These are phyloP conservation scores for Drosophila littoralis DNA, from an alignment of 1,140 invertebrate species.

Conservation along the genomic window DNA sequence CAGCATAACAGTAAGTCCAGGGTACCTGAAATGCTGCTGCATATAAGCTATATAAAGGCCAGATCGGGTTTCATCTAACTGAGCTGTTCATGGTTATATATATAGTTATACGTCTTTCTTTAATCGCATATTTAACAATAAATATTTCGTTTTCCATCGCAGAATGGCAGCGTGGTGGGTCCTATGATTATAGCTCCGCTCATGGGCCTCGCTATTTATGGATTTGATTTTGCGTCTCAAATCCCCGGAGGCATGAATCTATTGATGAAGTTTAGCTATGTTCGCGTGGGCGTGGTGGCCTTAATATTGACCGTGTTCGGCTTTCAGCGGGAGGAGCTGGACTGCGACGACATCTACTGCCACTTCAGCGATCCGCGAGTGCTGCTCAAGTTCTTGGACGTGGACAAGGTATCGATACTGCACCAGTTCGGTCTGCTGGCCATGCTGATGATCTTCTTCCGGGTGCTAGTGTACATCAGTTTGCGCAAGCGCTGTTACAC, in stretches of 20 bases:
- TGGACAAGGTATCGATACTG: conserved; percentile 85
- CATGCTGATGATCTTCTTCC: conserved; percentile 85
- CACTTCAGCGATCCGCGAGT: conserved; percentile 87
- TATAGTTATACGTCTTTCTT: no score
- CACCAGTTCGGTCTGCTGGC: conserved; percentile 85
- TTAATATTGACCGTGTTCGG: conserved; percentile 87
- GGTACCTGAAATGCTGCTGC: no score
- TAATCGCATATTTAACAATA: no score
- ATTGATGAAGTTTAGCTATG: conserved; percentile 87
- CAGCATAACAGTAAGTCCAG: conserved; percentile 86
- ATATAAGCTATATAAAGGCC: no score
- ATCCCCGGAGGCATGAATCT: conserved; percentile 86
- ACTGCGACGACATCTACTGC: conserved; percentile 87
- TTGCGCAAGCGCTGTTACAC: conserved; percentile 86
- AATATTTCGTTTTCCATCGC: conserved; percentile 4
- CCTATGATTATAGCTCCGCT: conserved; percentile 87
- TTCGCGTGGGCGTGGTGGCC: conserved; percentile 87
- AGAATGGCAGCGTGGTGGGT: conserved; percentile 88
- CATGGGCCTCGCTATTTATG: conserved; percentile 88
- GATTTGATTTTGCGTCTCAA: conserved; percentile 88
- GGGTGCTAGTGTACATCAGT: conserved; percentile 86
- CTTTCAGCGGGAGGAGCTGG: conserved; percentile 85
- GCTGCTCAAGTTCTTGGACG: conserved; percentile 86
- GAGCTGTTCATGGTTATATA: no score
- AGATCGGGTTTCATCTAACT: no score